Percentiles rank a stretch among this genome's conserved stretches.
phyloP scores from a whole-genome alignment of 2,113 vertebrate genomes.

The Myotis davidii region DNA sequence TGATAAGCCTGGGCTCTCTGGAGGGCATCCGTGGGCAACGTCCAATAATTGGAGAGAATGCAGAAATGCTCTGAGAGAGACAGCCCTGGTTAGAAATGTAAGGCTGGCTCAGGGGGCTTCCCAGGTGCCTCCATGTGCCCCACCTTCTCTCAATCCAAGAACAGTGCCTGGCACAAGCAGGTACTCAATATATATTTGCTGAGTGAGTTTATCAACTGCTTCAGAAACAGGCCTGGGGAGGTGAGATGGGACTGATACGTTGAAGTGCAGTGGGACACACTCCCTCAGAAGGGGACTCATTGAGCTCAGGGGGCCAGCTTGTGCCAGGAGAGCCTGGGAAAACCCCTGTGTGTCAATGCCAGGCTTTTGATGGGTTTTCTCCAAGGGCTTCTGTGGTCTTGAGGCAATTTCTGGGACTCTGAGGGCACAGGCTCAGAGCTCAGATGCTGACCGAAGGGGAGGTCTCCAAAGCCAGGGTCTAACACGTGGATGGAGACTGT shows the following conservation, averaged over 20 bases:
- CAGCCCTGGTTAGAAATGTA: not conserved
- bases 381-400: conserved; percentile 18
- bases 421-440: not conserved
- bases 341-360: not conserved
- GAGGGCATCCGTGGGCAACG: not conserved
- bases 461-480: not conserved
- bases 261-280: not conserved
- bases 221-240: not conserved
- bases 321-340: not conserved
- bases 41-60: not conserved
- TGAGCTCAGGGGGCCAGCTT: conserved; percentile 17
- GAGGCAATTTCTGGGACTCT: not conserved
- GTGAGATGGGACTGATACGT: conserved; percentile 30
- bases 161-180: not conserved
- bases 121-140: not conserved
- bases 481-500: not conserved
- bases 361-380: not conserved
- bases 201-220: not conserved
- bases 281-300: not conserved
- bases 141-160: not conserved
- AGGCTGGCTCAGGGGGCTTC: not conserved
- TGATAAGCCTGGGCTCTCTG: not conserved
- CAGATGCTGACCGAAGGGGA: not conserved
- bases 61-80: not conserved
- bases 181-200: not conserved